phyloP scores from a whole-genome alignment of 1,140 invertebrate genomes.

The Drosophila tani region DNA sequence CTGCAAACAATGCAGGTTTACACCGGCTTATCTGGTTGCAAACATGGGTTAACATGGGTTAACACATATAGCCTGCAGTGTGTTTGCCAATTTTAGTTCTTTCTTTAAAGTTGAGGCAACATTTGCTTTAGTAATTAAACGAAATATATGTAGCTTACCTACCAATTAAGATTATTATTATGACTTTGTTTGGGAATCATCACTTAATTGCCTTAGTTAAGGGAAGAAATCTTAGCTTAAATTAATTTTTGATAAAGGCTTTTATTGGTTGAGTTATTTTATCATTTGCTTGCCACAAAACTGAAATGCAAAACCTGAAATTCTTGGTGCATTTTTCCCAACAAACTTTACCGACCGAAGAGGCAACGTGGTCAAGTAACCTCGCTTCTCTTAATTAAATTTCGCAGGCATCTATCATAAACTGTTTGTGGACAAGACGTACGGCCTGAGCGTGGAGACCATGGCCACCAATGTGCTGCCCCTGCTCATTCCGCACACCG shows the following conservation, averaged over 20 bases:
- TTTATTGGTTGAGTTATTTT: background rate
- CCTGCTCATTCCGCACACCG: constrained; percentile 95
- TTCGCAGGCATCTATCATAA: constrained; percentile 94
- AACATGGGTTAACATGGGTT: constrained; percentile 7
- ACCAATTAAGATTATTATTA: background rate
- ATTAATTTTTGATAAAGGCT: background rate
- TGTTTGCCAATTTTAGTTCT: background rate
- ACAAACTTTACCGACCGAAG: background rate
- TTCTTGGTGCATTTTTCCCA: background rate
- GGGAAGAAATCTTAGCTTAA: background rate
- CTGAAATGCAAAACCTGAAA: background rate
- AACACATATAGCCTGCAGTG: constrained; percentile 21
- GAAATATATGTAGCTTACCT: background rate
- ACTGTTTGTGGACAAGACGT: constrained; percentile 96
- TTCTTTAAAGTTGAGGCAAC: background rate
- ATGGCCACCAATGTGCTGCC: constrained; percentile 98
- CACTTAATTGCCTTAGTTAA: background rate
- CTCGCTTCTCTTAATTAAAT: constrained; percentile 20
- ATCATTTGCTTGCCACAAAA: no score
- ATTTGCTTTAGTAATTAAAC: background rate
- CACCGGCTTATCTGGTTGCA: constrained; percentile 9
- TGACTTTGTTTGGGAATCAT: background rate
- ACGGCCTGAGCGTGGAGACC: constrained; percentile 95
- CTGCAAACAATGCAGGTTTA: constrained; percentile 7
- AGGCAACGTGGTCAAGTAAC: background rate